Percentiles rank a stretch among this genome's conserved stretches.
These are phyloP conservation scores for Hydrochoerus hydrochaeris DNA, from an alignment of 2,113 vertebrate species.

Conservation along the genomic window DNA sequence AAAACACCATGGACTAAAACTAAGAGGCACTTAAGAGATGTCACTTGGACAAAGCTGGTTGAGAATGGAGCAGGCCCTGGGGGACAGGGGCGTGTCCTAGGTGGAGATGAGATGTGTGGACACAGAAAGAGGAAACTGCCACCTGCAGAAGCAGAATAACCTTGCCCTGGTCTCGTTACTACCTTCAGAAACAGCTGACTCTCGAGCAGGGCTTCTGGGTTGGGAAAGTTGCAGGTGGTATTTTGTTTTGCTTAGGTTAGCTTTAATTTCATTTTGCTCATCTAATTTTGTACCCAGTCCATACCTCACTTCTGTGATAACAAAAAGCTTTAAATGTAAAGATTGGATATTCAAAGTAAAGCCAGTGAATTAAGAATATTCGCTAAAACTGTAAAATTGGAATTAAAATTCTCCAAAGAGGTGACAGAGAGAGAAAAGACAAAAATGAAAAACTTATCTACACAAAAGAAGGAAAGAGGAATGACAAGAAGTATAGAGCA, in stretches of 20 bases:
- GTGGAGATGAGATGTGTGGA: not conserved
- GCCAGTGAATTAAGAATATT: not conserved
- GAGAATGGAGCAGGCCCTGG: not conserved
- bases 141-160: not conserved
- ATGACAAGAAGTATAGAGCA: not conserved
- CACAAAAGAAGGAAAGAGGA: not conserved
- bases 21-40: not conserved
- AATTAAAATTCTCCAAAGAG: not conserved
- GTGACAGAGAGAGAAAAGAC: not conserved
- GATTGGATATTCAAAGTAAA: not conserved
- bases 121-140: not conserved
- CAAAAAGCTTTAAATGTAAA: not conserved
- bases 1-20: not conserved
- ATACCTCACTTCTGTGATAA: not conserved
- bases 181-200: not conserved
- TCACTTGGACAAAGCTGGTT: not conserved
- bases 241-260: not conserved
- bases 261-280: not conserved
- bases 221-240: no score
- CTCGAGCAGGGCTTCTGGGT: not conserved
- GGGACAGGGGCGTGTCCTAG: not conserved
- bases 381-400: not conserved
- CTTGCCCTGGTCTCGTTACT: not conserved
- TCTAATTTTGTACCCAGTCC: not conserved
- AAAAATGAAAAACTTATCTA: not conserved